These are phyloP conservation scores for Pseudopodoces humilis DNA, from an alignment of 2,113 vertebrate species.

Conservation along the genomic window DNA sequence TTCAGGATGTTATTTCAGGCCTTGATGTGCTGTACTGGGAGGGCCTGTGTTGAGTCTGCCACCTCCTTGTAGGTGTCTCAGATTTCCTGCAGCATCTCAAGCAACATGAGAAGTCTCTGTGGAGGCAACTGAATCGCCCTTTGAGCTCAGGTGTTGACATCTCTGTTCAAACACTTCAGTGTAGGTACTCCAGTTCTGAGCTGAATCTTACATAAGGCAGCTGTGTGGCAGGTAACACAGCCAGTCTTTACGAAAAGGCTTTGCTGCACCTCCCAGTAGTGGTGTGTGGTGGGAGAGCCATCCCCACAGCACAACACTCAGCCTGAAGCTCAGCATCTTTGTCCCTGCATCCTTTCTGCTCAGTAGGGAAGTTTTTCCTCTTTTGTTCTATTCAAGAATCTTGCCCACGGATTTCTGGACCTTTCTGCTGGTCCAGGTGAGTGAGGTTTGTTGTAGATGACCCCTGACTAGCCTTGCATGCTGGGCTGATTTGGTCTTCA, in stretches of 20 bases:
- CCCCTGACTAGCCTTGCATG: background rate
- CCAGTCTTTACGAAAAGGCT: background rate
- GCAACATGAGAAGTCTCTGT: background rate
- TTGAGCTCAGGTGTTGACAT: background rate
- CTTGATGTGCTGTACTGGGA: background rate
- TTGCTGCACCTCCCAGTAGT: background rate
- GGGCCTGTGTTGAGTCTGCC: background rate
- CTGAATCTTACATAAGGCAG: background rate
- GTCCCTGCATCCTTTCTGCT: background rate
- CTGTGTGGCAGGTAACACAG: background rate
- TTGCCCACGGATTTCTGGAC: background rate
- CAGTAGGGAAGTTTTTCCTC: background rate
- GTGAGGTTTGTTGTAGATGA: background rate
- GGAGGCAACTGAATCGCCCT: background rate
- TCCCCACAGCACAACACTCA: accelerated
- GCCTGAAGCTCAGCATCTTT: background rate
- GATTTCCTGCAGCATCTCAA: background rate
- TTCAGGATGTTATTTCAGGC: background rate
- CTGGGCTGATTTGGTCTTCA: background rate
- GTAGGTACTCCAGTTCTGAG: background rate
- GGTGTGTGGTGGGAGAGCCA: background rate
- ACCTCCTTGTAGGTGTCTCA: background rate
- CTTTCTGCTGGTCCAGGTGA: background rate
- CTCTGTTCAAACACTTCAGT: background rate
- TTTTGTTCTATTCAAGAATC: background rate